These are phyloP conservation scores for Troides oblongomaculatus DNA, from an alignment of 2,888 invertebrate genomes.

Conservation along the genomic window DNA sequence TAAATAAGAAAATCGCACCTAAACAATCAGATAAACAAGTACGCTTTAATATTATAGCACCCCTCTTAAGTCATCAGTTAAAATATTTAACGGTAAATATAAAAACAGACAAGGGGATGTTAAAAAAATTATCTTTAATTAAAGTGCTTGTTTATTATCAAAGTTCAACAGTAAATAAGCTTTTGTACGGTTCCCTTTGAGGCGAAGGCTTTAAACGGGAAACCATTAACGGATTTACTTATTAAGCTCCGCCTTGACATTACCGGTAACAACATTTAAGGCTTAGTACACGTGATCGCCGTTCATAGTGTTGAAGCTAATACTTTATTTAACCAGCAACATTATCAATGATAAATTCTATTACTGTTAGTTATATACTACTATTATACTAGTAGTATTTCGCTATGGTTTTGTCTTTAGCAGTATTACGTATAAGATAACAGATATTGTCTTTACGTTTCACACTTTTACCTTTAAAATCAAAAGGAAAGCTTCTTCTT, in stretches of 20 bases:
- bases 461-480: too few species aligned
- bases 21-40: too few species aligned
- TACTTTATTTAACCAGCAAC: background rate
- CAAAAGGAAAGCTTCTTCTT: too few species aligned
- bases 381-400: too few species aligned
- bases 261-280: background rate
- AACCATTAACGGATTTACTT: constrained; percentile 8
- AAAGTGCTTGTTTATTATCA: background rate
- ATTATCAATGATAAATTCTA: background rate
- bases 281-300: background rate
- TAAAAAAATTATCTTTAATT: background rate
- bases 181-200: constrained; percentile 5
- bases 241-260: background rate
- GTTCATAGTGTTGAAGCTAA: background rate
- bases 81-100: background rate
- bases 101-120: background rate
- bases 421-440: too few species aligned
- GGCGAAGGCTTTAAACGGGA: background rate
- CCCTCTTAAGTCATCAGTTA: background rate
- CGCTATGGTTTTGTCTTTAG: too few species aligned
- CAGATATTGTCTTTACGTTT: too few species aligned
- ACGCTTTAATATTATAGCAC: background rate
- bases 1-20: too few species aligned
- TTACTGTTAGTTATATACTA: background rate
- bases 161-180: constrained; percentile 1